Conservation (phyloP, 1,140 invertebrate genomes). For the Contarinia nasturtii region DNA sequence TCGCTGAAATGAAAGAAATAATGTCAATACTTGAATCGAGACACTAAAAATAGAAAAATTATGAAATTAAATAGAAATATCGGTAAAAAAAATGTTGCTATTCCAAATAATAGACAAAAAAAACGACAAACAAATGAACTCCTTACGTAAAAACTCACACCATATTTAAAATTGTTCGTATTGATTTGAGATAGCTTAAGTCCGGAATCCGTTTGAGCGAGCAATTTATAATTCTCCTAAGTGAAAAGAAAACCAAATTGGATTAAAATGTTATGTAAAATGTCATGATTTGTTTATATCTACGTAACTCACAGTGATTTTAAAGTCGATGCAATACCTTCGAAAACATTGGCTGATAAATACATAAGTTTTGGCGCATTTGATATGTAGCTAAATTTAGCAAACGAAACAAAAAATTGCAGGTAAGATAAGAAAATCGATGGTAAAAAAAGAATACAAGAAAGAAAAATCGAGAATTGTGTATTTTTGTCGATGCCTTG, state of each 20-base stretch:
- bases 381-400: slow-evolving; percentile 26
- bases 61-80: slow-evolving; percentile 2
- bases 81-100: no score
- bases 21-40: no score
- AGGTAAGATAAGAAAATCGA: no score
- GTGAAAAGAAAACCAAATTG: slow-evolving; percentile 7
- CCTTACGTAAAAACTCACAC: slow-evolving; percentile 28
- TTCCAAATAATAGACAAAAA: background rate
- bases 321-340: slow-evolving; percentile 26
- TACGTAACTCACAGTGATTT: slow-evolving; percentile 24
- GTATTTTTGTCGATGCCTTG: no score
- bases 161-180: slow-evolving; percentile 30
- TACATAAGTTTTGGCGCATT: slow-evolving; percentile 27
- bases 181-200: slow-evolving; percentile 23
- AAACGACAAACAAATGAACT: slow-evolving; percentile 4
- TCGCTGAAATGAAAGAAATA: slow-evolving; percentile 20
- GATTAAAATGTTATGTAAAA: no score
- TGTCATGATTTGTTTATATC: no score
- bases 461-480: no score
- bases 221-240: slow-evolving; percentile 33
- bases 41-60: no score
- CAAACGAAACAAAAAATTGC: slow-evolving; percentile 5
- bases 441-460: no score
- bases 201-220: slow-evolving; percentile 29
- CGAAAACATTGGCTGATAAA: slow-evolving; percentile 25